A percentile compares a stretch with the other conserved stretches of the same genome.
These are phyloP conservation scores for Aphyosemion australe DNA, from an alignment of 2,113 vertebrate genomes.

Conservation along the genomic window DNA sequence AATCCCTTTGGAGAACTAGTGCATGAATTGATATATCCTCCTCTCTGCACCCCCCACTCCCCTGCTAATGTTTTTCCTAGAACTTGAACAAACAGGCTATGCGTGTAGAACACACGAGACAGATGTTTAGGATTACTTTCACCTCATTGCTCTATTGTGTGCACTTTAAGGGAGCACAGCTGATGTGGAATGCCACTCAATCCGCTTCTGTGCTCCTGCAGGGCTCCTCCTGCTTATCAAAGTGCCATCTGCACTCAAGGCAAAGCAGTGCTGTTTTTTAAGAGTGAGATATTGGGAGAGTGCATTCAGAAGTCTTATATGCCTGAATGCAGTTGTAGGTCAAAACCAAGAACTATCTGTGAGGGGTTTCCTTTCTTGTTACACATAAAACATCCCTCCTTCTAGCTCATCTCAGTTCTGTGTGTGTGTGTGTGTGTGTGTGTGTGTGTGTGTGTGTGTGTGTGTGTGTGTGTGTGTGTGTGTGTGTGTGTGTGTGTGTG, in stretches of 20 bases:
- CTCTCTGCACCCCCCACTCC: conserved; percentile 9
- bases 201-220: conserved; percentile 60
- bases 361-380: background rate
- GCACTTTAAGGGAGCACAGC: conserved; percentile 76
- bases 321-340: background rate
- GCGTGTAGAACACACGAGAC: conserved; percentile 75
- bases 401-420: conserved; percentile 13
- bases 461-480: no score
- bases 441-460: no score
- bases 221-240: conserved; percentile 68
- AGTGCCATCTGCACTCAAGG: conserved; percentile 70
- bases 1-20: conserved; percentile 72
- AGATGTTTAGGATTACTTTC: conserved; percentile 81
- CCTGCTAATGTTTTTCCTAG: conserved; percentile 72
- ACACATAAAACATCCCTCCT: background rate
- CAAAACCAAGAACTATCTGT: conserved; percentile 12
- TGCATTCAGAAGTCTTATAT: background rate
- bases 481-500: no score
- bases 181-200: conserved; percentile 77
- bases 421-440: background rate
- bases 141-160: conserved; percentile 77
- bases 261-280: conserved; percentile 36
- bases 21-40: conserved; percentile 73
- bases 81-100: conserved; percentile 77
- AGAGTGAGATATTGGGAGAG: conserved; percentile 8